Base-by-base conservation (phyloP, 2,888 invertebrate genomes). In the Abrostola triplasia region DNA sequence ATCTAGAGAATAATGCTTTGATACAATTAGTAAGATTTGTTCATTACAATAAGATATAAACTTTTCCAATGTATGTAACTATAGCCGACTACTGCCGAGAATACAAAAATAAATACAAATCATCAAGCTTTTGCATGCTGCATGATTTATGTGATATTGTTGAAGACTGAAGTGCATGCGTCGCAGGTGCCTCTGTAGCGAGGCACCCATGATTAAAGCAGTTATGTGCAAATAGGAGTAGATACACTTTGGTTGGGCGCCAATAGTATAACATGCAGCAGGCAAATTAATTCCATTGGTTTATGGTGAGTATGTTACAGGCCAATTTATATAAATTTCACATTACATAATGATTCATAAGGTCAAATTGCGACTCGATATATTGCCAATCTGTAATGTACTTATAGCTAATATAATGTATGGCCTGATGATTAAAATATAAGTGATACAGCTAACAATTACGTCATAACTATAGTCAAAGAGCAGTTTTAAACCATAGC, bases 111-210 rank as follows among this genome's bases (percentile, higher is more conserved):
- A 83, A 81, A 76, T 82, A 78, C 74, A 81, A 82, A 82, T 74
- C 74, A 74, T 83, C 76, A 93, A 93, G 92, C 92, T 87, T 90
- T 92, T 94, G 93, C 93, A 94, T 94, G 94, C 94, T 94, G 94
- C 94, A 94, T 94, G 93, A 89, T 89, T 84, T 73, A 79, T 79
- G 84, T 85, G 84, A 85, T 68, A 70, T 83, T 76, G 72, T 84
- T 79, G 66, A 47, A 47, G 44, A 47, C 44, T 47, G 44, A 81
- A 86, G 85, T 88, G 88, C 91, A 92, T 91, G 90, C 91, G 83
- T 81, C 72, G 79, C 67, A 84, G 86, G 86, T 81, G 84, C 84
- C 84, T 83, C 82, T 75, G 79, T 80, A 78, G 80, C 73, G 77
- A 81, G 84, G 82, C 73, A 80, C 85, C 80, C 75, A 84, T 84